Conservation (phyloP, 1,140 invertebrate genomes). For the Chymomyza costata region DNA sequence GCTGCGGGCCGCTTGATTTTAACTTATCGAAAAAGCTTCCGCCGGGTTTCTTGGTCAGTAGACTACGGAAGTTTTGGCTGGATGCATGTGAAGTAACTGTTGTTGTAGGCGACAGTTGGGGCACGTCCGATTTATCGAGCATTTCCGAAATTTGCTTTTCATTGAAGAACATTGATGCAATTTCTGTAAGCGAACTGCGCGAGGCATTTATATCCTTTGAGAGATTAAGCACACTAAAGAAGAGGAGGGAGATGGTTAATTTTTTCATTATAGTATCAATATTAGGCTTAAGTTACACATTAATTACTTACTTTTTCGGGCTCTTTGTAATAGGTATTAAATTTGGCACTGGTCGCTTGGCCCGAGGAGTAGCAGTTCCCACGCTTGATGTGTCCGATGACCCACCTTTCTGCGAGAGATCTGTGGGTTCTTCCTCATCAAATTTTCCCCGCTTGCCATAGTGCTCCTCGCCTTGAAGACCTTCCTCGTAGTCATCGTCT, state of each 20-base stretch:
- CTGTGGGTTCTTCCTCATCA: slow-evolving; percentile 77
- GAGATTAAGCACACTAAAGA: slow-evolving; percentile 54
- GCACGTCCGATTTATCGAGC: slow-evolving; percentile 67
- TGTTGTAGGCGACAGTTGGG: slow-evolving; percentile 71
- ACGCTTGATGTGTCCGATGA: slow-evolving; percentile 74
- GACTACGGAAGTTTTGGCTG: slow-evolving; percentile 55
- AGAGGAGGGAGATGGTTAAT: no score
- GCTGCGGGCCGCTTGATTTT: slow-evolving; percentile 79
- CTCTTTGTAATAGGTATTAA: slow-evolving; percentile 80
- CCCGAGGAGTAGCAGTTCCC: slow-evolving; percentile 69
- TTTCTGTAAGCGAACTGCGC: slow-evolving; percentile 62
- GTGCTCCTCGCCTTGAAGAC: slow-evolving; percentile 39
- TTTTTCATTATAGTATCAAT: no score
- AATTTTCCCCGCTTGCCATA: slow-evolving; percentile 62
- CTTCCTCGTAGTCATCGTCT: slow-evolving; percentile 61
- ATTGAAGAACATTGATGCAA: slow-evolving; percentile 69
- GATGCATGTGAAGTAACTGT: slow-evolving; percentile 66
- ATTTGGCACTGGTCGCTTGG: slow-evolving; percentile 81
- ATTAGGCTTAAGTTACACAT: no score
- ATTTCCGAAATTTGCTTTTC: slow-evolving; percentile 71
- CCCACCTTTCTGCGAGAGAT: slow-evolving; percentile 76
- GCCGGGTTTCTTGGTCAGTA: slow-evolving; percentile 78
- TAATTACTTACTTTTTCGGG: slow-evolving; percentile 58
- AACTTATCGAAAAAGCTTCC: slow-evolving; percentile 89
- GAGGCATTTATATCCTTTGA: slow-evolving; percentile 62